A percentile compares a stretch with the other conserved stretches of the same genome.
These are phyloP conservation scores for Cyprichromis sp. DNA, from an alignment of 2,113 vertebrate genomes.

Conservation along the genomic window DNA sequence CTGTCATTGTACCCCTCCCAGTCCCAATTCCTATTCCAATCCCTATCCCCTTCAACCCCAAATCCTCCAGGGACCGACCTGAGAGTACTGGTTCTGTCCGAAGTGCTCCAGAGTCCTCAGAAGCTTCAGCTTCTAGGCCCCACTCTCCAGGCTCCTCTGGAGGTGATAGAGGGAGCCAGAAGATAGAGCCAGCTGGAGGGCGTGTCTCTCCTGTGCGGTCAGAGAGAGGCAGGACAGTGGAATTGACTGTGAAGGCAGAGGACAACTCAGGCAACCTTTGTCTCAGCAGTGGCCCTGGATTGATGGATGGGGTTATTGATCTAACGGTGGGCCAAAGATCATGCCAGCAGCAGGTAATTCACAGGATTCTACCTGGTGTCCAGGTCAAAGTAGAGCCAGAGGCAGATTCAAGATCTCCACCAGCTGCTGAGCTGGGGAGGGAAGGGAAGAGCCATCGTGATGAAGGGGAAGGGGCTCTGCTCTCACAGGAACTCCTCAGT, in stretches of 20 bases:
- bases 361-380: constrained; percentile 78
- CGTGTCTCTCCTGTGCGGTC: constrained; percentile 74
- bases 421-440: constrained; percentile 14
- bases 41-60: constrained; percentile 87
- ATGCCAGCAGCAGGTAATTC: constrained; percentile 89
- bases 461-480: constrained; percentile 36
- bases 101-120: constrained; percentile 75
- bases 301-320: constrained; percentile 92
- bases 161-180: constrained; percentile 71
- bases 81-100: constrained; percentile 81
- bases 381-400: constrained; percentile 88
- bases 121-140: constrained; percentile 74
- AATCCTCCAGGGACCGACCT: constrained; percentile 81
- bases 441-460: constrained; percentile 35
- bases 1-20: constrained; percentile 93
- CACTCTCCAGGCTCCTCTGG: constrained; percentile 69
- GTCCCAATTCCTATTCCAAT: constrained; percentile 97
- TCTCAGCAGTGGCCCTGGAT: constrained; percentile 68
- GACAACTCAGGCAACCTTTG: constrained; percentile 73
- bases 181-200: constrained; percentile 75
- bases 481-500: constrained; percentile 44
- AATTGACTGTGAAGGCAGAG: constrained; percentile 85
- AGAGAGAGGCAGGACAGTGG: constrained; percentile 78
- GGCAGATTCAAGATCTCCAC: constrained; percentile 39
- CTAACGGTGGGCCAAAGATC: constrained; percentile 86